Evolutionary conservation across 2,797 vertebrate genomes (phyloP).

Genomic region (Scolopax rusticola): DNA sequence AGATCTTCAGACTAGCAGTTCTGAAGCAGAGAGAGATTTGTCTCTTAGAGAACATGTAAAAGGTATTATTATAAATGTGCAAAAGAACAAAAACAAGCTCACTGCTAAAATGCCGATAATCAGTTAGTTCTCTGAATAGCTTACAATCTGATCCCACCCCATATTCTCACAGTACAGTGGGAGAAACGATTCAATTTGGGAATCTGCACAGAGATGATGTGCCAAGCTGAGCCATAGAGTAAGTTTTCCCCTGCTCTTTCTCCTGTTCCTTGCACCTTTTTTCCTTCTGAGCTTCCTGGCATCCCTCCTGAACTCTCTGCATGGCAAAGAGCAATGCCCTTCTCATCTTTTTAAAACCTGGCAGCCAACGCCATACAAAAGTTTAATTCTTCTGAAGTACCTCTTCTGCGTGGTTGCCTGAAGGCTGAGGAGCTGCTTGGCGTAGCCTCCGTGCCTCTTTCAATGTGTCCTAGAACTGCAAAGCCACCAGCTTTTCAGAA

Average conservation of each 20-base stretch:
- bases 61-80: conserved; percentile 65
- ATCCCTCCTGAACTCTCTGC: background rate
- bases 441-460: background rate
- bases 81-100: conserved; percentile 51
- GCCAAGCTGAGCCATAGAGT: background rate
- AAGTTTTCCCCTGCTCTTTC: background rate
- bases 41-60: conserved; percentile 47
- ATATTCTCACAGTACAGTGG: conserved; percentile 31
- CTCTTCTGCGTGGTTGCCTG: background rate
- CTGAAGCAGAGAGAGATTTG: conserved; percentile 46
- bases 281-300: conserved; percentile 19
- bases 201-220: background rate
- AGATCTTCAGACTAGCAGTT: conserved; percentile 57
- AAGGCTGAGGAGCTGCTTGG: background rate
- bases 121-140: conserved; percentile 32
- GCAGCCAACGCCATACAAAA: background rate
- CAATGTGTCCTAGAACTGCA: background rate
- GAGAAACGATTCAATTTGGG: conserved; percentile 51
- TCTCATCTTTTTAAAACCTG: background rate
- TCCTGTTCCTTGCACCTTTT: background rate
- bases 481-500: background rate
- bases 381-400: background rate
- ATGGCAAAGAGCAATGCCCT: background rate
- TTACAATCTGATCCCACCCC: conserved; percentile 33
- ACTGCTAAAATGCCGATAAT: conserved; percentile 5